These are phyloP conservation scores for Betta splendens DNA, from an alignment of 2,797 vertebrate genomes.

Conservation along the genomic window DNA sequence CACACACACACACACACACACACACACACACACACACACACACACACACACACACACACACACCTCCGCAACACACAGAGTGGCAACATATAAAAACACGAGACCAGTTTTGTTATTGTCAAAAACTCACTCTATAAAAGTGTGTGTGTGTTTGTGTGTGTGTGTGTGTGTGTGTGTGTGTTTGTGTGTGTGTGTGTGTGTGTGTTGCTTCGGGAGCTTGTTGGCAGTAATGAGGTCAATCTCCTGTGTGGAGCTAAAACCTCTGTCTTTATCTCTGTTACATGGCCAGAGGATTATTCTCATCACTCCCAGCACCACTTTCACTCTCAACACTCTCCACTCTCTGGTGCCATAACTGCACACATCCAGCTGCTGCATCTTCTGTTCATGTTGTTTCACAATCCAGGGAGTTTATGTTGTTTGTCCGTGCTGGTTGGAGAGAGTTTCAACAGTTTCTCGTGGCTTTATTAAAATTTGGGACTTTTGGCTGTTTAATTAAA, in stretches of 20 bases:
- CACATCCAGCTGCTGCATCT: background rate
- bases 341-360: slow-evolving; percentile 1
- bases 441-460: background rate
- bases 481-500: no score
- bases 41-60: slow-evolving; percentile 10
- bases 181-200: slow-evolving; percentile 18
- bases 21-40: slow-evolving; percentile 3
- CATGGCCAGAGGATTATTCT: slow-evolving; percentile 71
- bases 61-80: slow-evolving; percentile 37
- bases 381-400: background rate
- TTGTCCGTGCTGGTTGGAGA: background rate
- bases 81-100: no score
- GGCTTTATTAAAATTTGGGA: background rate
- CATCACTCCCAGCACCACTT: slow-evolving; percentile 61
- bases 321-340: slow-evolving; percentile 34
- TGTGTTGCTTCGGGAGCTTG: slow-evolving; percentile 41
- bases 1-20: slow-evolving; percentile 26
- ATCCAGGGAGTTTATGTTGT: no score
- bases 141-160: slow-evolving; percentile 18
- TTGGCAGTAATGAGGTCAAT: slow-evolving; percentile 74
- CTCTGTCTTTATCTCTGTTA: slow-evolving; percentile 73
- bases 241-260: slow-evolving; percentile 70
- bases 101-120: no score
- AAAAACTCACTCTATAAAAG: slow-evolving; percentile 66
- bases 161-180: slow-evolving; percentile 2